Conservation (phyloP, 64 coral and sea anemone species). For the Acropora tenuis region DNA sequence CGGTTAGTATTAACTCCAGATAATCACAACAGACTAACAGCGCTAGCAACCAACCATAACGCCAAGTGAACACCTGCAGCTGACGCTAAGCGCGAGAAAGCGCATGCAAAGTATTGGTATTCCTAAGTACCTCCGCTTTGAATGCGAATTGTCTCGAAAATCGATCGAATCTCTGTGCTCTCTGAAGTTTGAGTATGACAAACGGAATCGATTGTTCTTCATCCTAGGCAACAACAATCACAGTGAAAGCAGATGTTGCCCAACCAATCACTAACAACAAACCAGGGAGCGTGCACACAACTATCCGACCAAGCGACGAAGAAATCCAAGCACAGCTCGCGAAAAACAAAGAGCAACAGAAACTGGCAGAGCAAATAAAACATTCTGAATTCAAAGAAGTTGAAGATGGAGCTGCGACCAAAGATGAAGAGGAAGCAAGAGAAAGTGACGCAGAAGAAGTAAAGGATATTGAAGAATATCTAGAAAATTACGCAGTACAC, state of each 20-base stretch:
- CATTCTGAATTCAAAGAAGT: neutral
- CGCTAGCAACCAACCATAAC: too few relatives aligned
- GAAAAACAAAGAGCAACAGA: neutral
- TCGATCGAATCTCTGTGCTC: too few relatives aligned
- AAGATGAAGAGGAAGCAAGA: neutral
- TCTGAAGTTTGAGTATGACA: too few relatives aligned
- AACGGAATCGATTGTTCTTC: neutral
- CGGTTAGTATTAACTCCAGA: neutral
- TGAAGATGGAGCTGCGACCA: neutral
- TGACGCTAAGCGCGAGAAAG: too few relatives aligned
- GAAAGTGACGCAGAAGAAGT: neutral
- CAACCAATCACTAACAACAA: neutral
- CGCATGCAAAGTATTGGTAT: too few relatives aligned
- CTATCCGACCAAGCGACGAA: neutral
- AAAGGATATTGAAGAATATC: neutral
- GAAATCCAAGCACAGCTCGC: neutral
- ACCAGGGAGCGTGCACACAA: neutral
- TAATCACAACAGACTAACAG: neutral
- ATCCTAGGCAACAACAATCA: neutral
- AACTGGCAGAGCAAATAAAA: neutral
- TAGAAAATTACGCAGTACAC: neutral
- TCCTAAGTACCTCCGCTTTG: too few relatives aligned
- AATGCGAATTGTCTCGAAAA: too few relatives aligned
- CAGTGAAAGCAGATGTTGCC: neutral
- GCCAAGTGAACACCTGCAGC: too few relatives aligned